A percentile compares a stretch with the other conserved stretches of the same genome.
These are phyloP conservation scores for Fregetta grallaria DNA, from an alignment of 2,113 vertebrate species.

Conservation along the genomic window DNA sequence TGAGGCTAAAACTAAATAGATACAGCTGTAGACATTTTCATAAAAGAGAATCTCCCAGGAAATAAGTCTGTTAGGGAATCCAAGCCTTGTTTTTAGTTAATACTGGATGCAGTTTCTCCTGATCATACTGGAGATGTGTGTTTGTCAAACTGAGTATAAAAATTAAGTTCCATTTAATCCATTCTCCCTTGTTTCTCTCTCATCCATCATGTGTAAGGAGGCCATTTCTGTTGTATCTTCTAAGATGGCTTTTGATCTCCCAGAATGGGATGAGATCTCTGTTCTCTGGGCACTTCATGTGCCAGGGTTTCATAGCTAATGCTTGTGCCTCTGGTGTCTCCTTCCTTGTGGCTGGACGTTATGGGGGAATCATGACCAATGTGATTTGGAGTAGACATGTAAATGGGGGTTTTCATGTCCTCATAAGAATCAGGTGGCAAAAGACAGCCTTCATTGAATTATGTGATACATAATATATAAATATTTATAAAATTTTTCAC, in stretches of 20 bases:
- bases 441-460: background rate
- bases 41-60: background rate
- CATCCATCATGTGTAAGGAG: background rate
- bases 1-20: background rate
- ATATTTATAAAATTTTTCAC: background rate
- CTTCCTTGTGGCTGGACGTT: background rate
- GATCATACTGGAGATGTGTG: background rate
- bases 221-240: background rate
- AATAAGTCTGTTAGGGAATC: background rate
- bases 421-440: background rate
- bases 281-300: background rate
- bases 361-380: background rate
- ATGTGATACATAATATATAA: background rate
- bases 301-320: background rate
- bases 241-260: background rate
- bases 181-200: background rate
- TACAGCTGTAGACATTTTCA: background rate
- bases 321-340: background rate
- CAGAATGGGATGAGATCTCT: background rate
- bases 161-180: background rate
- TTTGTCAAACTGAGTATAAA: background rate
- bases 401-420: background rate
- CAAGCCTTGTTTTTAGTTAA: background rate
- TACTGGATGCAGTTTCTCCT: background rate
- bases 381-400: background rate